Evolutionary conservation across 2,888 invertebrate genomes (phyloP).

Genomic region (Nomada fabriciana): DNA sequence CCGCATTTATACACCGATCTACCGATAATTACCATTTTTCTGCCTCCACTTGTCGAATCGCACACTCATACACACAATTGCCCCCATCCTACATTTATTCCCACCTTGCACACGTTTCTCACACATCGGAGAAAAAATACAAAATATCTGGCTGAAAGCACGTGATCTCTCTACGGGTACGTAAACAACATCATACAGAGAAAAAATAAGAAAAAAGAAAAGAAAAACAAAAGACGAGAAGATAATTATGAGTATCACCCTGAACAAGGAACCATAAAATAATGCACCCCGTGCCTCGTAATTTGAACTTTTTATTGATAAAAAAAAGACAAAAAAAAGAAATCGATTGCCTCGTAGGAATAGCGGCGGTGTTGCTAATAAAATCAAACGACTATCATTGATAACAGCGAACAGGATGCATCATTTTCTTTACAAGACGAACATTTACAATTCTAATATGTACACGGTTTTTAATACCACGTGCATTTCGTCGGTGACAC

Average conservation of each 20-base stretch:
- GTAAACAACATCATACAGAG: slow-evolving; percentile 54
- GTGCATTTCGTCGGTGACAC: slow-evolving; percentile 41
- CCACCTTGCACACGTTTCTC: slow-evolving; percentile 23
- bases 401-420: slow-evolving; percentile 44
- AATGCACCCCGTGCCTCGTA: slow-evolving; percentile 44
- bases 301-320: not conserved
- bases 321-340: not conserved
- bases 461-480: slow-evolving; percentile 55
- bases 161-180: slow-evolving; percentile 38
- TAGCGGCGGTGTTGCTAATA: not conserved
- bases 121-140: slow-evolving; percentile 64
- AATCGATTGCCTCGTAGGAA: too few relatives aligned
- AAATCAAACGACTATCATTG: not conserved
- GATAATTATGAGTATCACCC: slow-evolving; percentile 57
- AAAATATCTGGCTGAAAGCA: slow-evolving; percentile 66
- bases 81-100: not conserved
- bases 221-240: slow-evolving; percentile 35
- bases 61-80: not conserved
- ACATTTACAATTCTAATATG: slow-evolving; percentile 52
- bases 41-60: not conserved
- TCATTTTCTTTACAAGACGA: slow-evolving; percentile 48
- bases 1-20: slow-evolving; percentile 64
- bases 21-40: slow-evolving; percentile 9
- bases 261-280: slow-evolving; percentile 64
- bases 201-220: slow-evolving; percentile 18